phyloP scores from a whole-genome alignment of 1,140 invertebrate genomes.

The Aphidius gifuensis region DNA sequence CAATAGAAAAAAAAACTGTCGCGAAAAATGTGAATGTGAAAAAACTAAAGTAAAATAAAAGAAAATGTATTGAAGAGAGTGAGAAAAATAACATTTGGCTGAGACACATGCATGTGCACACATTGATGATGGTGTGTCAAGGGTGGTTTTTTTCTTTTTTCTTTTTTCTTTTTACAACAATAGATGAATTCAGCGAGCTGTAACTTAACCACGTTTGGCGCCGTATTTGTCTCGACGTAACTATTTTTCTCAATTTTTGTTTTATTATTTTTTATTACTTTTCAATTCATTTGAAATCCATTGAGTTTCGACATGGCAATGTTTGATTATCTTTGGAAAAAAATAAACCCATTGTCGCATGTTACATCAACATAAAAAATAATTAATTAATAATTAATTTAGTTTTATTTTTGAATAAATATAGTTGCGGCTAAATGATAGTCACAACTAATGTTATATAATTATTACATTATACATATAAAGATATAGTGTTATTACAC shows the following conservation, averaged over 20 bases:
- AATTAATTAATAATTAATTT: too few species aligned
- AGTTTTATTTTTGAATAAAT: too few species aligned
- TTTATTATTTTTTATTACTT: not conserved
- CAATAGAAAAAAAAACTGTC: constrained; percentile 5
- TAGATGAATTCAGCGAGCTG: constrained; percentile 12
- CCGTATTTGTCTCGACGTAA: constrained; percentile 18
- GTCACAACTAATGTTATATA: too few species aligned
- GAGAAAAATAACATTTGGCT: constrained; percentile 7
- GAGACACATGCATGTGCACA: constrained; percentile 4
- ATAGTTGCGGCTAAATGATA: too few species aligned
- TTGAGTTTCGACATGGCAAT: too few species aligned
- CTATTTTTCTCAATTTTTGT: constrained; percentile 12
- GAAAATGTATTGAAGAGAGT: constrained; percentile 11
- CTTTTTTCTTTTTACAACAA: too few species aligned
- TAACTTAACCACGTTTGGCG: constrained; percentile 22
- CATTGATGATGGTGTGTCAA: too few species aligned
- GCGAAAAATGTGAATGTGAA: constrained; percentile 9
- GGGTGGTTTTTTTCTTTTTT: too few species aligned
- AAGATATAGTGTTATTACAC: too few species aligned
- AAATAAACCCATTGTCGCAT: not conserved
- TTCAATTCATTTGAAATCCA: too few species aligned
- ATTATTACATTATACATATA: too few species aligned
- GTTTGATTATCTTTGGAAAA: too few species aligned
- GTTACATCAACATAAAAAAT: not conserved
- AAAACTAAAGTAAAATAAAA: constrained; percentile 6